Conservation (phyloP, 2,888 invertebrate species). For the Habrosyne pyritoides region DNA sequence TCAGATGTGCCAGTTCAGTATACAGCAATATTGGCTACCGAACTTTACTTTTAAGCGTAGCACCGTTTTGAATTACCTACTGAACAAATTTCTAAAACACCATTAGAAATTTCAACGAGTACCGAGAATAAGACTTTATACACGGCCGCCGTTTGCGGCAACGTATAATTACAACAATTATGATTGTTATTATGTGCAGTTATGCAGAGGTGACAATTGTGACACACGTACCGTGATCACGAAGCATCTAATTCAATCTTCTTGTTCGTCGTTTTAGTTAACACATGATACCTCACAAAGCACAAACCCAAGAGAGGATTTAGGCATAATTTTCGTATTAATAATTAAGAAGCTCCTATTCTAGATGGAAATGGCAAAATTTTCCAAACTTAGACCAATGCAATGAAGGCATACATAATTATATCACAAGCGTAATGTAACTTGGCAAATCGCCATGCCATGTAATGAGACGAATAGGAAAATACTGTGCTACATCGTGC, state of each 20-base stretch:
- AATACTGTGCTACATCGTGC: background rate
- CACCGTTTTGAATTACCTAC: background rate
- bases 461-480: background rate
- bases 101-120: slow-evolving; percentile 42
- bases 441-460: background rate
- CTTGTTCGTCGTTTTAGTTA: slow-evolving; percentile 29
- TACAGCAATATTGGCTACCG: slow-evolving; percentile 5
- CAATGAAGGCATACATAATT: background rate
- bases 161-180: slow-evolving; percentile 51
- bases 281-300: slow-evolving; percentile 11
- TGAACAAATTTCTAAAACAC: slow-evolving; percentile 25
- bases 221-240: slow-evolving; percentile 26
- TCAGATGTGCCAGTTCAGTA: background rate
- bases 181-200: slow-evolving; percentile 47
- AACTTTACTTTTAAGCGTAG: slow-evolving; percentile 1
- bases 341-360: background rate
- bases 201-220: slow-evolving; percentile 40
- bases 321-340: background rate
- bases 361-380: background rate
- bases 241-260: slow-evolving; percentile 23
- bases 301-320: no score
- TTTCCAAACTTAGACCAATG: background rate
- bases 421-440: background rate
- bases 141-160: slow-evolving; percentile 32
- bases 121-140: slow-evolving; percentile 45